Evolutionary conservation across 2,888 invertebrate genomes (phyloP).

Genomic region (Drosophila maculinotata): DNA sequence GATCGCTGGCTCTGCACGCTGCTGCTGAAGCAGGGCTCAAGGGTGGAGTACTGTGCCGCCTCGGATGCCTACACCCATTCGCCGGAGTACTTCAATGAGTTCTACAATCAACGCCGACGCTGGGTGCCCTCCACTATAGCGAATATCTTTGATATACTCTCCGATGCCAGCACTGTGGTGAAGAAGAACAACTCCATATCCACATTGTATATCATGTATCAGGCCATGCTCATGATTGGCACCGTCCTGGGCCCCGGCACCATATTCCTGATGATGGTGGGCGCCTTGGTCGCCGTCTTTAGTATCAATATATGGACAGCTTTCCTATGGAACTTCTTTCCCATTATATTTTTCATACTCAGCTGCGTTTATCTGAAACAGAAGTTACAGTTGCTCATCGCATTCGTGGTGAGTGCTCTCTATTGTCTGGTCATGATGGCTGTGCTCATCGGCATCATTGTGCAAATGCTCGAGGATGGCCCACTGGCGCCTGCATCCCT

Average conservation of each 20-base stretch:
- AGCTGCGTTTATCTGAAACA: constrained; percentile 88
- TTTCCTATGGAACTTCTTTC: constrained; percentile 89
- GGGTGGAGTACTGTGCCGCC: constrained; percentile 97
- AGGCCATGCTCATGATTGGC: constrained; percentile 89
- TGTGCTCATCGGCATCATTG: constrained; percentile 91
- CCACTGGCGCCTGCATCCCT: constrained; percentile 92
- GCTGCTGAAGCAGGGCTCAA: constrained; percentile 94
- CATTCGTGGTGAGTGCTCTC: constrained; percentile 90
- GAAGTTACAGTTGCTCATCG: constrained; percentile 89
- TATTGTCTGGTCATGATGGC: constrained; percentile 95
- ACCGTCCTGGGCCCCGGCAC: constrained; percentile 91
- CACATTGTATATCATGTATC: constrained; percentile 91
- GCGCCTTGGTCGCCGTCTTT: constrained; percentile 91
- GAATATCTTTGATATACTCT: constrained; percentile 95
- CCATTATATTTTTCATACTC: constrained; percentile 88
- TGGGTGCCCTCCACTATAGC: constrained; percentile 99
- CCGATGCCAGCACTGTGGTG: constrained; percentile 91
- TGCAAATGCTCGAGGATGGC: constrained; percentile 92
- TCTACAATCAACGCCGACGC: constrained; percentile 96
- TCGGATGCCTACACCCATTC: constrained; percentile 98
- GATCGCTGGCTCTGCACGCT: constrained; percentile 98
- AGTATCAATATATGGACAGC: constrained; percentile 89
- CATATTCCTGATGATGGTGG: constrained; percentile 92
- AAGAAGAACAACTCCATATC: constrained; percentile 96
- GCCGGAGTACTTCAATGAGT: constrained; percentile 96